Evolutionary conservation across 2,888 invertebrate species (phyloP).

Genomic region (Pollenia griseotomentosa): DNA sequence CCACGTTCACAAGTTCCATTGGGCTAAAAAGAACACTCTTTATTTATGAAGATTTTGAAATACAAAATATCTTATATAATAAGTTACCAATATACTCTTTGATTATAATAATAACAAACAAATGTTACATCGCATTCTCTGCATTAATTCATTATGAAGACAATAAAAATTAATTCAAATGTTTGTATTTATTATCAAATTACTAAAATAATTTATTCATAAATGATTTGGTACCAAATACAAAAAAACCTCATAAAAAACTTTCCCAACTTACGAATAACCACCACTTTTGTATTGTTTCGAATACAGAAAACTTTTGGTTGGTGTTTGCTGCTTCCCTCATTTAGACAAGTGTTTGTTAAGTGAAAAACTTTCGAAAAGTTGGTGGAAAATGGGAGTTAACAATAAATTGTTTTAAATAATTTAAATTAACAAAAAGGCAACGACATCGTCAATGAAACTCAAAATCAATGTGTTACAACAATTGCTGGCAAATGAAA

Average conservation of each 20-base stretch:
- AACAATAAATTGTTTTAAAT: constrained; percentile 54
- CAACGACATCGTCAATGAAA: constrained; percentile 27
- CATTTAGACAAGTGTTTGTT: not conserved
- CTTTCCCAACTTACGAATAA: constrained; percentile 43
- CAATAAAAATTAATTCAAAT: too few species aligned
- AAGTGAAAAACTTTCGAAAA: constrained; percentile 34
- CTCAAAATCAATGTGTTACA: constrained; percentile 35
- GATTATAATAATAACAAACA: too few species aligned
- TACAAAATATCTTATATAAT: too few species aligned
- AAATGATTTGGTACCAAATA: constrained; percentile 45
- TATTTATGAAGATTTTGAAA: too few species aligned
- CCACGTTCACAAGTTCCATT: too few species aligned
- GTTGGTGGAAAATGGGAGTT: constrained; percentile 42
- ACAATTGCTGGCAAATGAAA: constrained; percentile 2
- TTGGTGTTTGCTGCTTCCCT: not conserved
- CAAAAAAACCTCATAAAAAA: constrained; percentile 35
- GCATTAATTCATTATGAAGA: too few species aligned
- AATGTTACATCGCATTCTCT: too few species aligned
- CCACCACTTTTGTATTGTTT: constrained; percentile 26
- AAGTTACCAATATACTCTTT: too few species aligned
- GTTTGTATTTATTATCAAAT: too few species aligned
- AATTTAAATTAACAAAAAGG: constrained; percentile 17
- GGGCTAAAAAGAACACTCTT: too few species aligned
- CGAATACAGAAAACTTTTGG: constrained; percentile 8
- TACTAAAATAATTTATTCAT: constrained; percentile 43